These are phyloP conservation scores for Oscheius sp. DNA, from an alignment of 2,888 invertebrate species.

Conservation along the genomic window DNA sequence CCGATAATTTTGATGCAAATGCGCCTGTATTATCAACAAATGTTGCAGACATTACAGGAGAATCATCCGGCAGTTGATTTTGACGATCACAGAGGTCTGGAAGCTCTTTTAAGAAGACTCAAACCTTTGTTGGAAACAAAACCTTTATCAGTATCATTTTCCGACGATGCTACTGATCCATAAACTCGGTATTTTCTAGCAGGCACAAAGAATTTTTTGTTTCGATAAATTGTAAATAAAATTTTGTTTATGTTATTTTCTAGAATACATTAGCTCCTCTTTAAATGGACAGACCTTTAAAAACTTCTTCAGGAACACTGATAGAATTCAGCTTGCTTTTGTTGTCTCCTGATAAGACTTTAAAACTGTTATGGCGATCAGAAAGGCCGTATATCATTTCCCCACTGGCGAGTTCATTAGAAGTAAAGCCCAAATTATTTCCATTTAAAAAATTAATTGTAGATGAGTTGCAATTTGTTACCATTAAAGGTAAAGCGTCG, in stretches of 20 bases:
- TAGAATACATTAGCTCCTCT: too few species aligned
- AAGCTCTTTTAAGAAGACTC: neutral
- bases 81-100: conserved; percentile 43
- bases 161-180: conserved; percentile 24
- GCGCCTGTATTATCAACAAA: conserved; percentile 22
- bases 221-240: conserved; percentile 51
- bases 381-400: conserved; percentile 5
- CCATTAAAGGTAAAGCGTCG: conserved; percentile 7
- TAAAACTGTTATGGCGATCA: neutral
- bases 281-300: neutral
- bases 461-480: conserved; percentile 14
- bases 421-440: conserved; percentile 23
- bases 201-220: conserved; percentile 40
- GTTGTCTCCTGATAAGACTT: neutral
- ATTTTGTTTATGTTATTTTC: conserved; percentile 35
- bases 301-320: neutral
- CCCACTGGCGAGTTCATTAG: neutral
- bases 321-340: conserved; percentile 5
- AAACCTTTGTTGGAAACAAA: neutral
- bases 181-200: conserved; percentile 15
- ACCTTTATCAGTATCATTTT: neutral
- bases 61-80: conserved; percentile 37
- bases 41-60: conserved; percentile 50
- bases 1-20: neutral
- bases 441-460: conserved; percentile 1